Conservation (phyloP, 2,113 vertebrate species). For the Callionymus lyra region DNA sequence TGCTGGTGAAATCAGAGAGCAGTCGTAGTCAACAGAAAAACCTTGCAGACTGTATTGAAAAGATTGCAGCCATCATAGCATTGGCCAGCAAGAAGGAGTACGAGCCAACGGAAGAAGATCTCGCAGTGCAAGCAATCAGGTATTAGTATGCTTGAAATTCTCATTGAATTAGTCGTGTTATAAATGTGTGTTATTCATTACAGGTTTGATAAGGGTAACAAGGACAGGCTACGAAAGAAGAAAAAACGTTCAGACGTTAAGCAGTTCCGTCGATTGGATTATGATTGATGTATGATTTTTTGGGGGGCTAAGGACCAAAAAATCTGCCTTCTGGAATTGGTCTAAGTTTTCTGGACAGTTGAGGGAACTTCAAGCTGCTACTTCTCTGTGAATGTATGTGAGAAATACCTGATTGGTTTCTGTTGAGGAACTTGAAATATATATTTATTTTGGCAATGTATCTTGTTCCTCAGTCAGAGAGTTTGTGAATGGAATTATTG, state of each 20-base stretch:
- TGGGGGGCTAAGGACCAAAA: background rate
- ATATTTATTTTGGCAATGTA: too few species aligned
- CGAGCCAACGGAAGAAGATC: slow-evolving; percentile 66
- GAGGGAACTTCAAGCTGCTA: too few species aligned
- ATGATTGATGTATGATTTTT: slow-evolving; percentile 40
- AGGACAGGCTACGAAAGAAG: slow-evolving; percentile 58
- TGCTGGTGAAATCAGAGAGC: slow-evolving; percentile 80
- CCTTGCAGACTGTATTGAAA: slow-evolving; percentile 78
- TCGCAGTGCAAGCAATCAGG: slow-evolving; percentile 66
- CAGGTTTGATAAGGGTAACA: slow-evolving; percentile 59
- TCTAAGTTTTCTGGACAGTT: too few species aligned
- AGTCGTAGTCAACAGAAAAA: slow-evolving; percentile 89
- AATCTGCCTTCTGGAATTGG: too few species aligned
- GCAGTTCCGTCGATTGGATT: slow-evolving; percentile 53
- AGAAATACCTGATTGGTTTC: too few species aligned
- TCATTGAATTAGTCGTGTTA: background rate
- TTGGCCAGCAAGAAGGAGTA: slow-evolving; percentile 67
- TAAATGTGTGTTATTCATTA: slow-evolving; percentile 14
- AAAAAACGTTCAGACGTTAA: slow-evolving; percentile 55
- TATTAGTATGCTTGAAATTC: slow-evolving; percentile 29
- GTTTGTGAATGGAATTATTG: too few species aligned
- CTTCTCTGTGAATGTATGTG: too few species aligned
- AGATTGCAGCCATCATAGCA: slow-evolving; percentile 76
- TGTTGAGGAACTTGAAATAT: too few species aligned
- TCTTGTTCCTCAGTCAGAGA: too few species aligned